A percentile compares a stretch with the other conserved stretches of the same genome.
Conservation (phyloP, 2,888 invertebrate species). For the Pristionchus exspectatus region DNA sequence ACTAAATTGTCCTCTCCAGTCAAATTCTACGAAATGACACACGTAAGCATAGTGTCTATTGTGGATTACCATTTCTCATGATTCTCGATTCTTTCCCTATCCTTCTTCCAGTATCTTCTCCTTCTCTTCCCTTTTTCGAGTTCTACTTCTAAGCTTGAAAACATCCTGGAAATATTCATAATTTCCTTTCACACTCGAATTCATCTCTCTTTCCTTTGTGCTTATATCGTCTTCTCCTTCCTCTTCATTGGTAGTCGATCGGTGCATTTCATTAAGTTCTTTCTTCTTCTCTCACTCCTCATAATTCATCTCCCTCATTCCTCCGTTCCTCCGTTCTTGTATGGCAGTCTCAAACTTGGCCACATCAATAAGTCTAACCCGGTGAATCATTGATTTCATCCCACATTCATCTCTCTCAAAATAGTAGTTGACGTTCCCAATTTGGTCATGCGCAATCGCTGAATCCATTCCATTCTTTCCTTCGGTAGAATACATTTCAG, state of each 20-base stretch:
- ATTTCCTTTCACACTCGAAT: background rate
- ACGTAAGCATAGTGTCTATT: background rate
- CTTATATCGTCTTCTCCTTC: background rate
- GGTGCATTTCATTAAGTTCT: background rate
- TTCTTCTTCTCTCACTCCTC: background rate
- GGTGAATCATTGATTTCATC: conserved; percentile 26
- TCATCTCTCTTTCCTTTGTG: background rate
- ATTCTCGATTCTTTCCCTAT: background rate
- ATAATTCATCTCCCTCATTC: background rate
- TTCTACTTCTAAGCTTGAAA: conserved; percentile 20
- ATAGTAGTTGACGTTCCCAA: background rate
- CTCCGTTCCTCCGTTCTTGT: background rate
- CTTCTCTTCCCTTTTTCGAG: background rate
- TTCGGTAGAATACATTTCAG: background rate
- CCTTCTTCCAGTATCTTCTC: conserved; percentile 10
- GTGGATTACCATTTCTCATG: background rate
- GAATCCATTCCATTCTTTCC: background rate
- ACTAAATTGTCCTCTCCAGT: background rate
- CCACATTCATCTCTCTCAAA: background rate
- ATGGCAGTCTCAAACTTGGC: background rate
- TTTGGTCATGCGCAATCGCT: background rate
- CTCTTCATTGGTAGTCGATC: background rate
- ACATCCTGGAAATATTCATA: conserved; percentile 27
- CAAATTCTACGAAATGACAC: background rate
- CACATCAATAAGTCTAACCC: background rate